phyloP scores from a whole-genome alignment of 2,888 invertebrate genomes.

The Eurois occulta region DNA sequence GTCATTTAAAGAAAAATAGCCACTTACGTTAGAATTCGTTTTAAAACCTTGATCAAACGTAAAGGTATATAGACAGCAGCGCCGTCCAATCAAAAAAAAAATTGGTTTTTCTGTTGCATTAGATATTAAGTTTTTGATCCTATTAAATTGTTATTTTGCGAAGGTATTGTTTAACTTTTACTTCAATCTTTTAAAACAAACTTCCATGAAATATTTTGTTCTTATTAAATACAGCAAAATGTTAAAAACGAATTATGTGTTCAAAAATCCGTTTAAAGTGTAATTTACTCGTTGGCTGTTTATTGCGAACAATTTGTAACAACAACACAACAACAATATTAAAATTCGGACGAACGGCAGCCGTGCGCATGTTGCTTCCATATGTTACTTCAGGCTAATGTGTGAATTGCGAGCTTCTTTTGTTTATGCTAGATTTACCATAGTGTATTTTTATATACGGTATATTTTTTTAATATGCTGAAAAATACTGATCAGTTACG shows the following conservation, averaged over 20 bases:
- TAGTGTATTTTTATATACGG: background rate
- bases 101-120: background rate
- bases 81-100: background rate
- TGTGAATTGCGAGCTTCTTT: slow-evolving; percentile 27
- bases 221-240: background rate
- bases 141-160: background rate
- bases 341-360: slow-evolving; percentile 29
- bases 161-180: background rate
- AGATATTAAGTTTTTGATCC: background rate
- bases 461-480: background rate
- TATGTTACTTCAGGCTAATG: slow-evolving; percentile 23
- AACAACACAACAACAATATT: slow-evolving; percentile 39
- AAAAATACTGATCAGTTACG: background rate
- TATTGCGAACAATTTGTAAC: slow-evolving; percentile 18
- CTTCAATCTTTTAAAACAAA: background rate
- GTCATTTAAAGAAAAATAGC: no score
- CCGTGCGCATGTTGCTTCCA: slow-evolving; percentile 26
- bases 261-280: background rate
- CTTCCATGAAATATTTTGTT: background rate
- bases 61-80: background rate
- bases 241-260: background rate
- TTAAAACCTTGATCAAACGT: background rate
- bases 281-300: slow-evolving; percentile 23
- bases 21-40: background rate
- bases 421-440: background rate